A percentile compares a stretch with the other conserved stretches of the same genome.
These are phyloP conservation scores for Hemiprocne comata DNA, from an alignment of 2,113 vertebrate species.

Conservation along the genomic window DNA sequence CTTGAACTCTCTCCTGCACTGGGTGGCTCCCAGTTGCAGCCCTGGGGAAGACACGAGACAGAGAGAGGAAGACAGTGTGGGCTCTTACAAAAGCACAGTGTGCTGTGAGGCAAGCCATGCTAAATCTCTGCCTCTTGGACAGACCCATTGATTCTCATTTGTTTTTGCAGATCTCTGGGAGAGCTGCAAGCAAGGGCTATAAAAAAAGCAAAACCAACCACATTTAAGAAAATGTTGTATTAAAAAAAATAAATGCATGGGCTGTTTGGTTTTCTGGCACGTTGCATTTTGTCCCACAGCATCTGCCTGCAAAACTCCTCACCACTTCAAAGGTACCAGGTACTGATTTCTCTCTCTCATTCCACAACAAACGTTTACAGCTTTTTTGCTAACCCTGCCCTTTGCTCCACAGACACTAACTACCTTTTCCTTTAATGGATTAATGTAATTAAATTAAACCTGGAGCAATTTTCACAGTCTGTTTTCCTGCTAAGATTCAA, in stretches of 20 bases:
- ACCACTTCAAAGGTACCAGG: conserved; percentile 10
- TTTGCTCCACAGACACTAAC: neutral
- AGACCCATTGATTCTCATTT: neutral
- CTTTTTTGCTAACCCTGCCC: neutral
- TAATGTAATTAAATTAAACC: conserved; percentile 26
- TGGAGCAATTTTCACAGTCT: neutral
- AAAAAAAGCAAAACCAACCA: neutral
- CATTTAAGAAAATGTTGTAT: neutral
- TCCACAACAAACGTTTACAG: neutral
- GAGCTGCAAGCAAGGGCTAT: neutral
- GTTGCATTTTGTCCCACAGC: neutral
- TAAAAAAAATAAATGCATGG: neutral
- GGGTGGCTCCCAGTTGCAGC: neutral
- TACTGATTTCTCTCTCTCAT: neutral
- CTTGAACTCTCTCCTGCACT: neutral
- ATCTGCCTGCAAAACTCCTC: neutral
- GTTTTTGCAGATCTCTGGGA: neutral
- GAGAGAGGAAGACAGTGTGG: neutral
- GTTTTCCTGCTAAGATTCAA: neutral
- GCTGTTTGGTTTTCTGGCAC: neutral
- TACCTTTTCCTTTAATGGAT: neutral
- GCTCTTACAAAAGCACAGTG: neutral
- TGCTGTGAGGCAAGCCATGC: neutral
- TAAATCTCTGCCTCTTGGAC: neutral
- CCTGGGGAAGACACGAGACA: neutral